These are phyloP conservation scores for Drosophila mercatorum DNA, from an alignment of 2,888 invertebrate genomes.

Conservation along the genomic window DNA sequence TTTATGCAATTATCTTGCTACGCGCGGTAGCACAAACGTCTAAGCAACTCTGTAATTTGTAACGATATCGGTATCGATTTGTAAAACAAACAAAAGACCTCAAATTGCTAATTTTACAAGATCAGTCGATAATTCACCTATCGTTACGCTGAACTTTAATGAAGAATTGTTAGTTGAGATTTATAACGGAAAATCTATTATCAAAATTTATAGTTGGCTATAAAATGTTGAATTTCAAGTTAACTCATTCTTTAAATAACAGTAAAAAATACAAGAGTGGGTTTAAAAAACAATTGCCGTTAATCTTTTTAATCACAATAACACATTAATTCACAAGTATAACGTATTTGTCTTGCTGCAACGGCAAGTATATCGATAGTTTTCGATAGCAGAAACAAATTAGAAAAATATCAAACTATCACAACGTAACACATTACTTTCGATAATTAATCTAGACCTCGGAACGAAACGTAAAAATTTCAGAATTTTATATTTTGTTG, in stretches of 20 bases:
- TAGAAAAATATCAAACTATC: slow-evolving; percentile 24
- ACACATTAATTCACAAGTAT: background rate
- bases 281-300: background rate
- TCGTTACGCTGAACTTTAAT: background rate
- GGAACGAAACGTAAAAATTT: slow-evolving; percentile 25
- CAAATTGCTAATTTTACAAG: background rate
- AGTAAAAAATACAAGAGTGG: background rate
- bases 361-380: slow-evolving; percentile 34
- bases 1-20: slow-evolving; percentile 44
- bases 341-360: background rate
- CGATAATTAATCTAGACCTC: slow-evolving; percentile 25
- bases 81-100: background rate
- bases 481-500: slow-evolving; percentile 21
- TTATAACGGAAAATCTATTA: background rate
- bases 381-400: background rate
- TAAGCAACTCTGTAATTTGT: slow-evolving; percentile 31
- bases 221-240: background rate
- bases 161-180: no score
- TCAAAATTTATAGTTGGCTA: no score
- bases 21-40: slow-evolving; percentile 33
- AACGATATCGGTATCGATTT: slow-evolving; percentile 27
- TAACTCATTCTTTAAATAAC: background rate
- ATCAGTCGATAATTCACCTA: slow-evolving; percentile 7
- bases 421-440: slow-evolving; percentile 17
- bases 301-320: background rate